Percentiles rank a stretch among this genome's conserved stretches.
Conservation (phyloP, 1,140 invertebrate species). For the Steinernema feltiae region DNA sequence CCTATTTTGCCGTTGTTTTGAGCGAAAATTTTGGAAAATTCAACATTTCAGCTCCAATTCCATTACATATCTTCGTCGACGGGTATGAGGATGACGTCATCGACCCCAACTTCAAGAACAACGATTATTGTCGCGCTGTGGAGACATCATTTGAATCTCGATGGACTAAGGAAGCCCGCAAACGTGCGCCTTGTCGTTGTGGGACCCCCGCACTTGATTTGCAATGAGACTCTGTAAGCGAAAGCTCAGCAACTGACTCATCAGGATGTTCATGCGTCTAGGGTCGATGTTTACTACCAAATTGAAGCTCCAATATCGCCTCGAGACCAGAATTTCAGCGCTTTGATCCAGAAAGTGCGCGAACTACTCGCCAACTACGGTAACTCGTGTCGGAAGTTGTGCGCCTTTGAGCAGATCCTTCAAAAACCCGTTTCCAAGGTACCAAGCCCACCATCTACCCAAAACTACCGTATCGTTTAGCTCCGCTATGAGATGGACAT, state of each 20-base stretch:
- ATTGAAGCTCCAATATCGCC: not conserved
- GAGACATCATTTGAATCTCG: not conserved
- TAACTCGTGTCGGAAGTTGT: slow-evolving; percentile 24
- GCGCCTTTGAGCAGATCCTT: slow-evolving; percentile 39
- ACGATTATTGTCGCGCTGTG: not conserved
- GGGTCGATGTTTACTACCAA: not conserved
- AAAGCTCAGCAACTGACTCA: not conserved
- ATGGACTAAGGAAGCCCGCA: not conserved
- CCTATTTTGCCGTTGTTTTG: too few relatives aligned
- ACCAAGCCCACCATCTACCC: too few relatives aligned
- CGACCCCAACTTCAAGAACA: not conserved
- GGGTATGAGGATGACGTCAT: not conserved
- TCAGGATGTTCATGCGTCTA: not conserved
- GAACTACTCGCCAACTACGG: slow-evolving; percentile 39
- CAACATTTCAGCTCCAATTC: too few relatives aligned
- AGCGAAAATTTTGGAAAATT: too few relatives aligned
- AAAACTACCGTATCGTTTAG: too few relatives aligned
- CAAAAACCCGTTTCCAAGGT: too few relatives aligned
- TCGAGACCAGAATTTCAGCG: not conserved
- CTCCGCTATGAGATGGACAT: slow-evolving; percentile 35
- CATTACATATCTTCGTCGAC: too few relatives aligned
- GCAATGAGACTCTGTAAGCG: not conserved
- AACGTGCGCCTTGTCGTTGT: not conserved
- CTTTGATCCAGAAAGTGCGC: slow-evolving; percentile 33
- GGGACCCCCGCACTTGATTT: not conserved